A percentile compares a stretch with the other conserved stretches of the same genome.
These are phyloP conservation scores for Hyperoplus immaculatus DNA, from an alignment of 2,797 vertebrate genomes.

Conservation along the genomic window DNA sequence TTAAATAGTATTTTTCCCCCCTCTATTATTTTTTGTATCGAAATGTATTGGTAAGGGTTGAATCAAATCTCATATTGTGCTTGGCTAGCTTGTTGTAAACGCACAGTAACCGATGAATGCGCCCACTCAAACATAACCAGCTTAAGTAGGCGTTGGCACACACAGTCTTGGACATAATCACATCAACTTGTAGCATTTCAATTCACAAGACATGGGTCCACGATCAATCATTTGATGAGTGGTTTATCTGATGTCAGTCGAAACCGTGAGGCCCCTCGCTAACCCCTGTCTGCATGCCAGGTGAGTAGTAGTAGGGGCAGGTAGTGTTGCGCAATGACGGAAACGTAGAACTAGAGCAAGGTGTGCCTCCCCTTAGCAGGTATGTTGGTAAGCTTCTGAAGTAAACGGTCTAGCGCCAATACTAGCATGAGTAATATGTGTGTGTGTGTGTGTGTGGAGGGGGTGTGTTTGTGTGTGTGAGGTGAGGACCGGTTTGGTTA, in stretches of 20 bases:
- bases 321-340: constrained; percentile 58
- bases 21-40: not conserved
- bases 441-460: constrained; percentile 34
- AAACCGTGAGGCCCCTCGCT: not conserved
- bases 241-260: not conserved
- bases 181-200: not conserved
- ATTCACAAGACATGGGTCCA: not conserved
- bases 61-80: not conserved
- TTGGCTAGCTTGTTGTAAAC: not conserved
- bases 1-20: not conserved
- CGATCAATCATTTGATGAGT: not conserved
- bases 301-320: constrained; percentile 17
- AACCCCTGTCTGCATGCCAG: not conserved
- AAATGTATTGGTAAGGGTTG: not conserved
- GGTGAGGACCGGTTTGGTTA: constrained; percentile 71
- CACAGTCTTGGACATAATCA: not conserved
- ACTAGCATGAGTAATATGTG: constrained; percentile 56
- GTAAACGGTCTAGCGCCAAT: constrained; percentile 59
- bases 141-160: not conserved
- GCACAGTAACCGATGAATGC: not conserved
- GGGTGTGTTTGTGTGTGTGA: constrained; percentile 20
- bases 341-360: constrained; percentile 58
- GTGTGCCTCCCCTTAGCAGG: constrained; percentile 73
- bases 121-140: not conserved
- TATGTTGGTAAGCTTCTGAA: constrained; percentile 56